phyloP scores from a whole-genome alignment of 1,140 invertebrate species.

The Trachymyrmex cornetzi region DNA sequence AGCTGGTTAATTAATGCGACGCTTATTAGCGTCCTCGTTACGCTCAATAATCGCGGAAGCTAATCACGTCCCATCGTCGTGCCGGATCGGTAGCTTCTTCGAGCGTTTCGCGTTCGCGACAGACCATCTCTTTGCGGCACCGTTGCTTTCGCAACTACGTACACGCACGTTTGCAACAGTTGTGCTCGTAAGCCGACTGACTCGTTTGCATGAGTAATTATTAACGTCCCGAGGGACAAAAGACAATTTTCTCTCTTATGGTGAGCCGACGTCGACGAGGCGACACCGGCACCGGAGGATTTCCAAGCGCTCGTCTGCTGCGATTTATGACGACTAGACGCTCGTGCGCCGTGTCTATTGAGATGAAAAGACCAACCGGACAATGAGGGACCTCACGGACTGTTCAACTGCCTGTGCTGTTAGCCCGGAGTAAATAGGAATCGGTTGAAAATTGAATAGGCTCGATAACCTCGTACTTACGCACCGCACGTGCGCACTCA shows the following conservation, averaged over 20 bases:
- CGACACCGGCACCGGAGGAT: conserved; percentile 56
- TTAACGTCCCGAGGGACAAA: conserved; percentile 72
- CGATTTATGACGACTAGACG: conserved; percentile 74
- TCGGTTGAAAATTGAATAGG: conserved; percentile 66
- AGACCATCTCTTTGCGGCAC: conserved; percentile 41
- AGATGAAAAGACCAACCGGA: conserved; percentile 66
- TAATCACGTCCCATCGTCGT: conserved; percentile 40
- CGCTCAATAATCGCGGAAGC: conserved; percentile 52
- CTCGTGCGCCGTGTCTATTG: conserved; percentile 38
- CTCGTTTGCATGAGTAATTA: conserved; percentile 76
- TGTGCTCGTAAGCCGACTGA: conserved; percentile 27
- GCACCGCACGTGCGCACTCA: not conserved
- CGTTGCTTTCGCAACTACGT: conserved; percentile 34
- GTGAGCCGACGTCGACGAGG: conserved; percentile 64
- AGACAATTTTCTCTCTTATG: conserved; percentile 71
- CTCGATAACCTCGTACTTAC: conserved; percentile 23
- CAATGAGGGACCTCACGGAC: conserved; percentile 56
- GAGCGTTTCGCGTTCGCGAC: conserved; percentile 40
- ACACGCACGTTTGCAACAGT: conserved; percentile 6
- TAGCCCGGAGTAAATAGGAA: conserved; percentile 64
- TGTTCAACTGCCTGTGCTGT: conserved; percentile 42
- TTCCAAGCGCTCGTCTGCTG: conserved; percentile 55
- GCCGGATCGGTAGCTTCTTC: conserved; percentile 48
- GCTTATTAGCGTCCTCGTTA: conserved; percentile 55
- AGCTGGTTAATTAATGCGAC: conserved; percentile 55